Evolutionary conservation across 2,797 vertebrate genomes (phyloP).

Genomic region (Scleropages formosus): DNA sequence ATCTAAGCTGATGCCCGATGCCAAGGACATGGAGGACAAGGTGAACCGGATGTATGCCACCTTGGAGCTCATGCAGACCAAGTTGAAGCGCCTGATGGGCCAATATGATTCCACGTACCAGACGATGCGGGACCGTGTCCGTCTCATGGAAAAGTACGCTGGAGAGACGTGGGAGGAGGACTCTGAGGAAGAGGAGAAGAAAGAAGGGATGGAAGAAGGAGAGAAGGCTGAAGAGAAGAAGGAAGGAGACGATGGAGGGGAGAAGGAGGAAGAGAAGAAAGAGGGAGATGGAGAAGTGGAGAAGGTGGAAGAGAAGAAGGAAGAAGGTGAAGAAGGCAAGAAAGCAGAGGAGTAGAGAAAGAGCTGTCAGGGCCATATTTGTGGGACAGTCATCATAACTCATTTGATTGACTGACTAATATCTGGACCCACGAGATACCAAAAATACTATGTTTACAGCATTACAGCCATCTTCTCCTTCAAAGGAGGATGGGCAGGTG

Average conservation of each 20-base stretch:
- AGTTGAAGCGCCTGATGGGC: conserved; percentile 80
- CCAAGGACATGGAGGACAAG: conserved; percentile 83
- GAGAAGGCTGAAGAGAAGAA: conserved; percentile 25
- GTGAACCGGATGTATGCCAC: conserved; percentile 74
- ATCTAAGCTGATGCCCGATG: conserved; percentile 78
- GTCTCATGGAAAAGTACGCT: conserved; percentile 71
- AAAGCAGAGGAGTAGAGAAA: background rate
- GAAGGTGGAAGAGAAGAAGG: conserved; percentile 1
- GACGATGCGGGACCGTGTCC: conserved; percentile 75
- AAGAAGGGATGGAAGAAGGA: conserved; percentile 34
- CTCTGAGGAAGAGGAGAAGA: conserved; percentile 56
- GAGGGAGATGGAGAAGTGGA: too few relatives aligned
- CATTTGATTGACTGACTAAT: too few relatives aligned
- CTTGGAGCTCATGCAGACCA: conserved; percentile 80
- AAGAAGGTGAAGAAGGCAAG: background rate
- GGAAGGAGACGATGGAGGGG: conserved; percentile 24
- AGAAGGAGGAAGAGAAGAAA: conserved; percentile 24
- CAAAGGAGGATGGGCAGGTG: too few relatives aligned
- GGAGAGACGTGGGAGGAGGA: conserved; percentile 67
- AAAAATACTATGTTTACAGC: too few relatives aligned
- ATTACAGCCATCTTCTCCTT: too few relatives aligned
- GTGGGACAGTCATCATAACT: too few relatives aligned
- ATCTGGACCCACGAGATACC: too few relatives aligned
- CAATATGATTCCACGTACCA: conserved; percentile 74
- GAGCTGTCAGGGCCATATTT: too few relatives aligned